Evolutionary conservation across 1,140 invertebrate species (phyloP).

Genomic region (Drosophila navojoa): DNA sequence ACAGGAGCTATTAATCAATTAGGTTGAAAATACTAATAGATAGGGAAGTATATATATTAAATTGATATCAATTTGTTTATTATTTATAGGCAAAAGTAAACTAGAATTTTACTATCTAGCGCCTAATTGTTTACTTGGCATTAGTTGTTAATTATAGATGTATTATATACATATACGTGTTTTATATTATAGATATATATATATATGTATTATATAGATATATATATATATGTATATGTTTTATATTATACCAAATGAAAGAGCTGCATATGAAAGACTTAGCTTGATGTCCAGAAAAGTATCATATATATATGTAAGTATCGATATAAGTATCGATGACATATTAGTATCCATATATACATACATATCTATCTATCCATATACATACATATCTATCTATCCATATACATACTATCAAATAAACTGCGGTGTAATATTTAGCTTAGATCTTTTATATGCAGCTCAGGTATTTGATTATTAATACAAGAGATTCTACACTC

Average conservation of each 20-base stretch:
- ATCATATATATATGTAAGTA: not conserved
- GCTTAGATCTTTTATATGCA: not conserved
- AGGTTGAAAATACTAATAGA: conserved; percentile 2
- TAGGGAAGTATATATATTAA: conserved; percentile 2
- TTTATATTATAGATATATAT: not conserved
- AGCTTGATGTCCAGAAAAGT: too few species aligned
- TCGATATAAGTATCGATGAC: not conserved
- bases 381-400: not conserved
- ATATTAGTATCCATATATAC: not conserved
- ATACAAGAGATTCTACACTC: too few species aligned
- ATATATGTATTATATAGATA: not conserved
- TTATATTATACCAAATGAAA: too few species aligned
- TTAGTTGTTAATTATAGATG: not conserved
- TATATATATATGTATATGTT: not conserved
- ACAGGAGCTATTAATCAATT: conserved; percentile 48
- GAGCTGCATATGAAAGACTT: not conserved
- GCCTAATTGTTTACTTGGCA: not conserved
- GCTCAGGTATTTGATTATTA: too few species aligned
- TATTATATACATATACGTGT: not conserved
- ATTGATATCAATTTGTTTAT: not conserved
- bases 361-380: not conserved
- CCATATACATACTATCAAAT: not conserved
- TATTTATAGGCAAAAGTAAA: not conserved
- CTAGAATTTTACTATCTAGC: not conserved
- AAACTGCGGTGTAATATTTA: too few species aligned